These are phyloP conservation scores for Suncus etruscus DNA, from an alignment of 2,113 vertebrate genomes.

Conservation along the genomic window DNA sequence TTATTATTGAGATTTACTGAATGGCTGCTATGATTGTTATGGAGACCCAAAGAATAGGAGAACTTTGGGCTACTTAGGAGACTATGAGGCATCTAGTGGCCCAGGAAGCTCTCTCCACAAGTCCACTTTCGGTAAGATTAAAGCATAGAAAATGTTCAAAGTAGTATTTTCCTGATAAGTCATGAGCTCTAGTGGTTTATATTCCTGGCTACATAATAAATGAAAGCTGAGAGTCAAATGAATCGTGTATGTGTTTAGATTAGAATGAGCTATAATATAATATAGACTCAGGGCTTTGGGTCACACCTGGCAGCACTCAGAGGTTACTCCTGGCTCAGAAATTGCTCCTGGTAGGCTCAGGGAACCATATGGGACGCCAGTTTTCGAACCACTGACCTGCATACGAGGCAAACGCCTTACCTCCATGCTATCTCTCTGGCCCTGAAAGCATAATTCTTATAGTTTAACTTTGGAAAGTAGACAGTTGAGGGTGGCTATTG, in stretches of 20 bases:
- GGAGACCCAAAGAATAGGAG: background rate
- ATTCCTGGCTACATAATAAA: slow-evolving; percentile 28
- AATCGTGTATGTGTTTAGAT: slow-evolving; percentile 20
- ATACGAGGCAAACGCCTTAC: no score
- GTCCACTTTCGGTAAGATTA: background rate
- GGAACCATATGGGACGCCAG: no score
- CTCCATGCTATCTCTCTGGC: background rate
- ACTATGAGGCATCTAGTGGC: background rate
- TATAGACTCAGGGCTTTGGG: background rate
- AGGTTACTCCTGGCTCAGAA: no score
- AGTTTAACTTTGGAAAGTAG: no score
- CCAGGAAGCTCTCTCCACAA: background rate
- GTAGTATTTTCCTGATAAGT: background rate
- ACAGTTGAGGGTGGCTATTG: background rate
- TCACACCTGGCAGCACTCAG: no score
- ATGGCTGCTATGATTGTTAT: background rate
- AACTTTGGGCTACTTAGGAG: no score
- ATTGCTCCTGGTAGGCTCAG: no score
- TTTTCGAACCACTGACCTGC: no score
- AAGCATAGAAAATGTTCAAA: background rate
- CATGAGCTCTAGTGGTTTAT: background rate
- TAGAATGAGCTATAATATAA: background rate
- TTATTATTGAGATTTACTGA: slow-evolving; percentile 25
- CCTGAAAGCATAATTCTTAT: background rate
- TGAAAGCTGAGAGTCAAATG: background rate